Percentiles rank a stretch among this genome's conserved stretches.
Evolutionary conservation across 2,888 invertebrate genomes (phyloP).

Genomic region (Morpho deidamia): DNA sequence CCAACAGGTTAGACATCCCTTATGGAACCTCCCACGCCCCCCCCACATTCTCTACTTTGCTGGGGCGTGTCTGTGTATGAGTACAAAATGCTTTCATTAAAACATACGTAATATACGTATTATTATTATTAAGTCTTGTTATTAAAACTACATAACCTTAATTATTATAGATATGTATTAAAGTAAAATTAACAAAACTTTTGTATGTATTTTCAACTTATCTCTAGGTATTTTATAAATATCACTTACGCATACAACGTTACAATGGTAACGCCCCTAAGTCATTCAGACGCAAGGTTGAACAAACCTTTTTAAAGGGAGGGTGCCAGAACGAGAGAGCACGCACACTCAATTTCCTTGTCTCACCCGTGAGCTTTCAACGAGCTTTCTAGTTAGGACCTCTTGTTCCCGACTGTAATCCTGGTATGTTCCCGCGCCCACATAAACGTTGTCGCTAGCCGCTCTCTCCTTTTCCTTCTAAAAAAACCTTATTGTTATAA

Average conservation of each 20-base stretch:
- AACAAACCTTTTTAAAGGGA: slow-evolving; percentile 21
- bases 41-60: not conserved
- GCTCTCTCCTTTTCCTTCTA: slow-evolving; percentile 69
- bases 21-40: slow-evolving; percentile 56
- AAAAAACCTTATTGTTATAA: not conserved
- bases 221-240: no score
- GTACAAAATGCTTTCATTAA: no score
- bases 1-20: slow-evolving; percentile 66
- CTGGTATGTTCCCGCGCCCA: slow-evolving; percentile 73
- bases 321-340: slow-evolving; percentile 43
- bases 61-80: not conserved
- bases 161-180: no score
- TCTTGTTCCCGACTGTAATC: slow-evolving; percentile 36
- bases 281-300: not conserved
- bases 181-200: no score
- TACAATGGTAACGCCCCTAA: slow-evolving; percentile 1
- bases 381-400: slow-evolving; percentile 47
- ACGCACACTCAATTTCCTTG: slow-evolving; percentile 39
- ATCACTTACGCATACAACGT: not conserved
- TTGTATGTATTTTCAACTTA: no score
- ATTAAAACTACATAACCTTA: no score
- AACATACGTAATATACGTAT: no score
- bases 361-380: slow-evolving; percentile 54
- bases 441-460: slow-evolving; percentile 74
- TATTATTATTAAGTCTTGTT: no score